phyloP scores from a whole-genome alignment of 2,113 vertebrate genomes.

The Oxyura jamaicensis region DNA sequence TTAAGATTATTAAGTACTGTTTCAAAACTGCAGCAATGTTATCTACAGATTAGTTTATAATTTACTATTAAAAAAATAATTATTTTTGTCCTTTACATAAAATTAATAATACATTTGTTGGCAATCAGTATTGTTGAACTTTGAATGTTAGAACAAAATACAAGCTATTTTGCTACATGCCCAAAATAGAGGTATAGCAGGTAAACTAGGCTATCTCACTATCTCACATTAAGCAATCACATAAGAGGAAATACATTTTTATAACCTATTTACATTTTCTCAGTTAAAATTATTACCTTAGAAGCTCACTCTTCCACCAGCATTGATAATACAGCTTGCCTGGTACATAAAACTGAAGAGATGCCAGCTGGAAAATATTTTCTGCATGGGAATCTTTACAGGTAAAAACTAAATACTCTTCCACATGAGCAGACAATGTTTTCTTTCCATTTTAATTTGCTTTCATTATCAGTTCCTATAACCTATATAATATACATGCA shows the following conservation, averaged over 20 bases:
- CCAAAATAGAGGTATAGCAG: neutral
- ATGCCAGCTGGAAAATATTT: neutral
- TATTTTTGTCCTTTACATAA: neutral
- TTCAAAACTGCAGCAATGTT: neutral
- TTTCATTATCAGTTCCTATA: neutral
- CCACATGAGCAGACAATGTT: neutral
- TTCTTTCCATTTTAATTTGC: neutral
- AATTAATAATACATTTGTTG: neutral
- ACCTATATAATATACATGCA: fast-evolving
- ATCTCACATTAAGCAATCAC: neutral
- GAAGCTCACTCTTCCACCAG: neutral
- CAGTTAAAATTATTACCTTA: neutral
- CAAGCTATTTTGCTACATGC: neutral
- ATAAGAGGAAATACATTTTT: neutral
- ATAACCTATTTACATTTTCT: neutral
- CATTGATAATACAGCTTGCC: neutral
- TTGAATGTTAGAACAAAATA: neutral
- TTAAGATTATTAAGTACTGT: neutral
- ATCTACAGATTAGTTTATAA: neutral
- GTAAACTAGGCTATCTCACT: neutral
- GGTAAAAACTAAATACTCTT: neutral
- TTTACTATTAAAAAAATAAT: neutral
- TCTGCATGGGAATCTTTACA: neutral
- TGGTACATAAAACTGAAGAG: neutral
- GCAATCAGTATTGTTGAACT: neutral